Conservation (phyloP, 2,113 vertebrate genomes). For the Bagarius yarrelli region DNA sequence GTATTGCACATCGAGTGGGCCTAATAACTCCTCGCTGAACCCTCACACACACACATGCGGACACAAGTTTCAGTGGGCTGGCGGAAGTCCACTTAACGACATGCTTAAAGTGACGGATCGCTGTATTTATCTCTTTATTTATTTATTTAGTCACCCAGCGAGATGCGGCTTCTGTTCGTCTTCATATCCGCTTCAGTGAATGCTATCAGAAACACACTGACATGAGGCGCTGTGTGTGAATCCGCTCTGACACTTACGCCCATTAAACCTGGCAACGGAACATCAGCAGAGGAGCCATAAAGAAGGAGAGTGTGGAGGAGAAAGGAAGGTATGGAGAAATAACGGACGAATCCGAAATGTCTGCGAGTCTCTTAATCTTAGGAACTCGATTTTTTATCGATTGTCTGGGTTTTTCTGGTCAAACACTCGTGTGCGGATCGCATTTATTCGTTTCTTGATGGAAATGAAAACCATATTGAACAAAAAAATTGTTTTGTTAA, state of each 20-base stretch:
- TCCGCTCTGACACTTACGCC: conserved; percentile 1
- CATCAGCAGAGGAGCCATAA: not conserved
- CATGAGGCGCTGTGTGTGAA: not conserved
- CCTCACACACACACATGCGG: conserved; percentile 2
- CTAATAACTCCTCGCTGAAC: conserved; percentile 8
- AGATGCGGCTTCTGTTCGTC: conserved; percentile 8
- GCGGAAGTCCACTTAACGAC: conserved; percentile 30
- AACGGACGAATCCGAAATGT: too few relatives aligned
- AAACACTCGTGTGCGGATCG: not conserved
- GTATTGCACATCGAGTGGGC: conserved; percentile 51
- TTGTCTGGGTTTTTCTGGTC: not conserved
- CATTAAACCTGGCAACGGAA: not conserved
- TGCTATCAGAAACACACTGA: conserved; percentile 15
- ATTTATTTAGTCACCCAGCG: conserved; percentile 34
- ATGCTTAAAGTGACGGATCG: conserved; percentile 31
- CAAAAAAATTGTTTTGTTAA: not conserved
- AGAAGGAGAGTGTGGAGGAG: too few relatives aligned
- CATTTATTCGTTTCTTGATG: not conserved
- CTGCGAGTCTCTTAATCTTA: not conserved
- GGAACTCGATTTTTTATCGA: not conserved
- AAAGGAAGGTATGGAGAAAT: not conserved
- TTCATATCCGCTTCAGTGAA: conserved; percentile 28
- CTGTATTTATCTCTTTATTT: conserved; percentile 41
- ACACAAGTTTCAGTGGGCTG: conserved; percentile 26
- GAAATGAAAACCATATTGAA: not conserved